Evolutionary conservation across 2,113 vertebrate species (phyloP), one percentile per base, ranked within the genome.

Genomic region (Galemys pyrenaicus): DNA sequence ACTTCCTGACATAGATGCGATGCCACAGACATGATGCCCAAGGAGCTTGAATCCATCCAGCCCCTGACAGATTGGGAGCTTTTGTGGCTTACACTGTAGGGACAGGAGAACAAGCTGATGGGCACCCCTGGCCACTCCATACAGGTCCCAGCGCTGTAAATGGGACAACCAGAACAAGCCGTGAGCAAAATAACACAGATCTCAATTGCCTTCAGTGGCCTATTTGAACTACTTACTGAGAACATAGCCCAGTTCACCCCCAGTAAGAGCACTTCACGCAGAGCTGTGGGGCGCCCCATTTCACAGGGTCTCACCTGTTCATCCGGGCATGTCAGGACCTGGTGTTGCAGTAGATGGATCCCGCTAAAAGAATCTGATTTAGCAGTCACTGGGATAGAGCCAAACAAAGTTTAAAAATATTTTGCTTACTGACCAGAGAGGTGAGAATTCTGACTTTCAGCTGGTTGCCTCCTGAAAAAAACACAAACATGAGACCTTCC

Each of bases 241-340:
- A 70, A 20, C 84, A 74, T 0, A n/a, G 73, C 67, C 51, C 28
- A 1, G 44, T 26, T 62, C 74, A 62, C 41, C 11, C n/a, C 51
- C 90, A 44, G 22, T 12, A 9, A 64, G 28, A 89, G 54, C 70
- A 2, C 0, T 0, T 35, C 15, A 3, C 0, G 0, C 0, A 0
- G 51, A 32, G 39, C 24, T 26, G 9, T 7, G 75, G 5, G 3
- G 28, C 6, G 16, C 78, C 11, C 2, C 0, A 0, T 32, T n/a
- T 37, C n/a, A 7, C 17, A 20, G 10, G 0, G 12, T 28, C 17
- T 75, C 73, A 78, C 56, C 17, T 19, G 64, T 41, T 37, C 58
- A 30, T 0, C 0, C 0, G 6, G 39, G 26, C 35, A 30, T 15
- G 17, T 20, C 62, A 24, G 60, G 37, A 41, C 26, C 26, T 6